Conservation (phyloP, 1,140 invertebrate species). For the Drosophila kepulauana region DNA sequence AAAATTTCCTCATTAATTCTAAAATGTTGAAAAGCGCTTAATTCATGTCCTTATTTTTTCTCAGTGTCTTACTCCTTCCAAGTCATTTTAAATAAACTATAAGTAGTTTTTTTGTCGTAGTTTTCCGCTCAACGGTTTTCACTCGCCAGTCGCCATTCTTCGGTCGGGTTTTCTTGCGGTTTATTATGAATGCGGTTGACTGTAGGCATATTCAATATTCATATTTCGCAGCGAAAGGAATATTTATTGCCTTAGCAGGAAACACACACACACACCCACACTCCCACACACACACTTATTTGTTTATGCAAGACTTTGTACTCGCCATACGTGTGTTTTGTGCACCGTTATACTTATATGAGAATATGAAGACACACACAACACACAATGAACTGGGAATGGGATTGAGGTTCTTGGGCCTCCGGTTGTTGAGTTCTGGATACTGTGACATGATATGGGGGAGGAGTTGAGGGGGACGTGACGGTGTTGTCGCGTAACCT, state of each 20-base stretch:
- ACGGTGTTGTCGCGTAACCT: slow-evolving; percentile 37
- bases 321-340: slow-evolving; percentile 15
- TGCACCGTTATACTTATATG: slow-evolving; percentile 17
- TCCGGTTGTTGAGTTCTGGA: slow-evolving; percentile 2
- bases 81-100: slow-evolving; percentile 40
- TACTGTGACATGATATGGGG: not conserved
- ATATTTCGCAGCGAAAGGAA: slow-evolving; percentile 62
- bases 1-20: too few relatives aligned
- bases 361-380: slow-evolving; percentile 29
- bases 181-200: slow-evolving; percentile 50
- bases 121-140: slow-evolving; percentile 37
- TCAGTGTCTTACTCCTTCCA: slow-evolving; percentile 18
- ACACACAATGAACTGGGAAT: slow-evolving; percentile 26
- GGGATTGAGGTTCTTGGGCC: not conserved
- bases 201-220: slow-evolving; percentile 77
- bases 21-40: too few relatives aligned
- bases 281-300: slow-evolving; percentile 17
- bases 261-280: slow-evolving; percentile 31
- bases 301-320: slow-evolving; percentile 24
- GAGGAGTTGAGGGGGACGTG: slow-evolving; percentile 5
- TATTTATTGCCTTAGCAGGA: slow-evolving; percentile 66
- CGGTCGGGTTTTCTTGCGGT: slow-evolving; percentile 40
- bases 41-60: not conserved
- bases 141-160: slow-evolving; percentile 7
- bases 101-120: slow-evolving; percentile 34